phyloP scores from a whole-genome alignment of 2,113 vertebrate genomes.

The Peromyscus maniculatus region DNA sequence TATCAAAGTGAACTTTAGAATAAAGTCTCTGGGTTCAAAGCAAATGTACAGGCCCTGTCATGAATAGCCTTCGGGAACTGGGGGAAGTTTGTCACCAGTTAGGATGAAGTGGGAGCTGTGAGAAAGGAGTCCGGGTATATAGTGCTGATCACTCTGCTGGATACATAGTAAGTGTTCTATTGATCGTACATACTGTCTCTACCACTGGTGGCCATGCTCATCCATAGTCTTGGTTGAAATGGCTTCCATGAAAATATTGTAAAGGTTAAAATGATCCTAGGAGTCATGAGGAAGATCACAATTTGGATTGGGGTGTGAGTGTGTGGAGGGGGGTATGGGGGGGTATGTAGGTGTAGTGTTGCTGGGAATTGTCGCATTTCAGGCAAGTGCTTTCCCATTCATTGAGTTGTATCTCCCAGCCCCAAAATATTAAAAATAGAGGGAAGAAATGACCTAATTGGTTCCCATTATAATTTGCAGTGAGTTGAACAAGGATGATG shows the following conservation, averaged over 20 bases:
- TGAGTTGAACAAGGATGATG: not conserved
- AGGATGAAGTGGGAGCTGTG: not conserved
- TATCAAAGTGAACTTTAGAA: not conserved
- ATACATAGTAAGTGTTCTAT: not conserved
- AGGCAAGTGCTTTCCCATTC: not conserved
- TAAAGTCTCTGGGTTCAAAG: not conserved
- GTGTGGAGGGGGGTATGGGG: not conserved
- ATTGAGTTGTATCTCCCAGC: not conserved
- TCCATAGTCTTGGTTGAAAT: not conserved
- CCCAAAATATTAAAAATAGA: not conserved
- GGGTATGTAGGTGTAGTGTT: not conserved
- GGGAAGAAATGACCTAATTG: conserved; percentile 15
- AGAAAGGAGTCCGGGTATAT: not conserved
- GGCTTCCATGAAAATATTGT: not conserved
- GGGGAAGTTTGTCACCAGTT: not conserved
- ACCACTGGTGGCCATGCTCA: not conserved
- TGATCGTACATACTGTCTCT: not conserved
- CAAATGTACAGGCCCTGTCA: not conserved
- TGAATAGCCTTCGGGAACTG: not conserved
- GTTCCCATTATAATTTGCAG: conserved; percentile 30
- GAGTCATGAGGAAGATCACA: not conserved
- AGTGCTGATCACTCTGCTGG: not conserved
- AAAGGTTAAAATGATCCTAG: not conserved
- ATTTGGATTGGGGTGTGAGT: not conserved
- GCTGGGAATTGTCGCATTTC: not conserved